Evolutionary conservation across 2,113 vertebrate species (phyloP), one percentile per base, ranked within the genome.

Genomic region (Halcyon malimbica): DNA sequence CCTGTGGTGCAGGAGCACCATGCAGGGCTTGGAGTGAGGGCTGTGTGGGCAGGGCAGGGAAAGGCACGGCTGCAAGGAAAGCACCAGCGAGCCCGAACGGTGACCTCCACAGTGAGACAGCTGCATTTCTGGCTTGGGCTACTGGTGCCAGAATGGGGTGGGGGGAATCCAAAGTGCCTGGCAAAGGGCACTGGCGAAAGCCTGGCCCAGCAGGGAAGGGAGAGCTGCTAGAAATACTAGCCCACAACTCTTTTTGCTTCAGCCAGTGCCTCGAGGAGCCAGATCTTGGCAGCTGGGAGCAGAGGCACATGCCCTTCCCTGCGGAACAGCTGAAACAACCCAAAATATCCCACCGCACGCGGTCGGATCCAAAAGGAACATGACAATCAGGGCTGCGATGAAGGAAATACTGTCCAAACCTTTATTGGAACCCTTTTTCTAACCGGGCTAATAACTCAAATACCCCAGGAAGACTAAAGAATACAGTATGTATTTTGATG

Each of bases 381-480:
- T n/a, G 85, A 91, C 68, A 87, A 67, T 87, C 41, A 5, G 63
- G 56, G 77, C 56, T 82, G 77, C 1, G 10, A 68, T 67, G 86
- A 93, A 94, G 83, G 69, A 96, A 90, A 93, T 63, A 86, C 84
- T 82, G 76, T 95, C 84, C 0, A 0, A 94, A 84, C 79, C 64
- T 97, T 97, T 97, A 96, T 97, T 97, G 74, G 90, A 95, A 94
- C 83, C 80, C 83, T 96, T 92, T 95, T 94, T 95, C 94, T 97
- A 94, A 96, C 85, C 95, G 94, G 95, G 96, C 94, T 98, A 98
- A 97, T 95, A 97, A 97, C 96, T 96, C 70, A 93, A 93, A 96
- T 90, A 95, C 91, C 86, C 90, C 91, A 87, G 97, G 97, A 98
- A 97, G 96, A 96, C 96, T 96, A 95, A 96, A 93, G 96, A 91